Evolutionary conservation across 2,888 invertebrate genomes (phyloP).

Genomic region (Aquatica leii): DNA sequence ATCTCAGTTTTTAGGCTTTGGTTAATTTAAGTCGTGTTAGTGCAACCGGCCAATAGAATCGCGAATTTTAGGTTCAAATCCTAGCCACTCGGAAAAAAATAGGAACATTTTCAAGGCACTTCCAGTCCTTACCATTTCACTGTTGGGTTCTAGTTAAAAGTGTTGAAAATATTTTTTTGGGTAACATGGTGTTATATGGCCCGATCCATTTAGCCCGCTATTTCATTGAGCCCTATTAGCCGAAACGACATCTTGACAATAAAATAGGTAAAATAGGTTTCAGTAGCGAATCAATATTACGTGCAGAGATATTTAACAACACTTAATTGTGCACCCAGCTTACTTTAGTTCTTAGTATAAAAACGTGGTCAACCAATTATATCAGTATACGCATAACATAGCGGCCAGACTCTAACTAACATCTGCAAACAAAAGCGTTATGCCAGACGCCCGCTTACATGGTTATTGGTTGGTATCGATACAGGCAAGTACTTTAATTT

Average conservation of each 20-base stretch:
- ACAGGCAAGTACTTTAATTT: not conserved
- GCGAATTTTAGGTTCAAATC: too few relatives aligned
- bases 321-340: not conserved
- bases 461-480: not conserved
- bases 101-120: too few relatives aligned
- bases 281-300: too few relatives aligned
- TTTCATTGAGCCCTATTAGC: not conserved
- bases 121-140: too few relatives aligned
- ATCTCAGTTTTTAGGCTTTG: too few relatives aligned
- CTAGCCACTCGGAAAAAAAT: too few relatives aligned
- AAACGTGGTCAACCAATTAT: not conserved
- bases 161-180: not conserved
- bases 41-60: too few relatives aligned
- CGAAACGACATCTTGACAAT: not conserved
- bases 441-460: too few relatives aligned
- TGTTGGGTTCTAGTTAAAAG: too few relatives aligned
- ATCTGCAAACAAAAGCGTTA: not conserved
- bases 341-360: not conserved
- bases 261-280: not conserved
- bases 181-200: not conserved
- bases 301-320: too few relatives aligned
- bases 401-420: not conserved
- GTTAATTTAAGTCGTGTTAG: too few relatives aligned
- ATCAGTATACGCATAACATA: not conserved
- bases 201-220: not conserved